Evolutionary conservation across 2,113 vertebrate species (phyloP).

Genomic region (Erythrolamprus reginae): DNA sequence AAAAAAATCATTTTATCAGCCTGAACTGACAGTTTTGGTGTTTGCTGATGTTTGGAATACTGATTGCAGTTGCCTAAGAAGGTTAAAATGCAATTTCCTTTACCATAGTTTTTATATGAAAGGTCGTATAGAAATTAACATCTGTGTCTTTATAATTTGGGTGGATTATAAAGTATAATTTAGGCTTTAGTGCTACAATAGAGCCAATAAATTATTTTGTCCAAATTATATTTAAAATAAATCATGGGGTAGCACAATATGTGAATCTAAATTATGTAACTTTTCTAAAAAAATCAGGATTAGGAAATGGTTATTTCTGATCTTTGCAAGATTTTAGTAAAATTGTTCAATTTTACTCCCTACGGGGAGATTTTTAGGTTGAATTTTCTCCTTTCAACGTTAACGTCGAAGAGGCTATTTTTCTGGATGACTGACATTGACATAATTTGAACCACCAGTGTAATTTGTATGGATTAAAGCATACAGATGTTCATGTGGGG

Average conservation of each 20-base stretch:
- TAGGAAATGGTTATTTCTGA: neutral
- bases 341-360: neutral
- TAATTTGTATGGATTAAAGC: neutral
- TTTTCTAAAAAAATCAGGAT: neutral
- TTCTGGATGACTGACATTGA: neutral
- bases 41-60: neutral
- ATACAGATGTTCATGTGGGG: neutral
- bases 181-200: neutral
- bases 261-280: neutral
- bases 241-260: neutral
- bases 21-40: neutral
- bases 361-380: neutral
- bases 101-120: neutral
- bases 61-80: neutral
- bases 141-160: neutral
- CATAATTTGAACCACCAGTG: neutral
- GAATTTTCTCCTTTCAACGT: neutral
- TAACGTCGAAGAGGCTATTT: neutral
- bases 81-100: neutral
- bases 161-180: neutral
- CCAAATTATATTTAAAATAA: neutral
- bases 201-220: neutral
- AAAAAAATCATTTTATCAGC: constrained; percentile 18
- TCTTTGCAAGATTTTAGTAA: neutral
- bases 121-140: neutral